Evolutionary conservation across 2,888 invertebrate genomes (phyloP), one percentile per base, ranked within the genome.

Genomic region (Synanthedon formicaeformis): DNA sequence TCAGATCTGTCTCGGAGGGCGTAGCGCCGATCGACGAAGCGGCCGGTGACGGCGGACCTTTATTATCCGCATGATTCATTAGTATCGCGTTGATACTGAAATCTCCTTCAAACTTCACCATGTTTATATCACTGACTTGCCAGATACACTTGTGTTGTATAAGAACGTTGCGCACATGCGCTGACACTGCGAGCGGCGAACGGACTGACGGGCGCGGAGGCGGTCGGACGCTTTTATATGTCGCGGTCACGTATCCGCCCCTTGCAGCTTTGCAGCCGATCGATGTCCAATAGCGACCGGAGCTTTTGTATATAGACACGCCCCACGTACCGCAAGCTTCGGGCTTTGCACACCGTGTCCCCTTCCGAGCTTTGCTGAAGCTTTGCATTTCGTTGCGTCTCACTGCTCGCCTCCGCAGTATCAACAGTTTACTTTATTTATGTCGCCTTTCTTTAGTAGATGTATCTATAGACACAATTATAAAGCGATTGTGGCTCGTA

Each of bases 51-150:
- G 73, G 80, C 62, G 84, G 84, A 48, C 89, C 74, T 60, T 75
- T 81, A 59, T 63, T 69, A 2, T 79, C 84, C 59, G 81, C 81
- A 56, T 89, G 82, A 54, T 83, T 85, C 58, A 94, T 94, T 51
- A 95, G 79, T 67, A 95, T 92, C 50, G 93, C 91, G 68, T 92
- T 93, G 58, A 95, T 95, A 75, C 93, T 94, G 78, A 95, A 95
- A 75, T 92, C 93, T 65, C 93, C 93, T 83, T 84, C 84, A 65
- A 87, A 85, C 81, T 87, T 87, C 83, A 86, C 87, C 87, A 87
- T 87, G 61, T 67, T 84, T 71, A 57, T 60, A 62, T 80, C 48
- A 52, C 50, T 16, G 16, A 81, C 78, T 79, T 67, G 62, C 67
- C 53, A 34, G 56, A 50, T 57, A 53, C 65, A 70, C 70, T 65